phyloP scores from a whole-genome alignment of 2,888 invertebrate genomes.

The Papilio elwesi region DNA sequence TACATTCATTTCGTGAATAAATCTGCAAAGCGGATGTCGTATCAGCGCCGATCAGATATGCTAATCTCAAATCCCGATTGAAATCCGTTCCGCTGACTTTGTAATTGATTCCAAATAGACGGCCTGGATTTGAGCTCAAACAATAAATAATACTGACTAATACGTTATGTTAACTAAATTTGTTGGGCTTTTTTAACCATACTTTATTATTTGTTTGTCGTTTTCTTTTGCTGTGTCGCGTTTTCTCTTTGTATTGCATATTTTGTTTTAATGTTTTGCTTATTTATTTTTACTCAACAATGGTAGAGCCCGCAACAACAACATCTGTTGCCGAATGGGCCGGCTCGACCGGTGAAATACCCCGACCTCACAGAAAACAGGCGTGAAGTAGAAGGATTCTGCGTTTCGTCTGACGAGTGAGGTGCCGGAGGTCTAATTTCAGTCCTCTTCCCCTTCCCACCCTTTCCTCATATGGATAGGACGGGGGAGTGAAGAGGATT shows the following conservation, averaged over 20 bases:
- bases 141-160: background rate
- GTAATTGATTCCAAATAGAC: conserved; percentile 29
- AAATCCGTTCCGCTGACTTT: conserved; percentile 21
- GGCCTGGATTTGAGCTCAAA: conserved; percentile 23
- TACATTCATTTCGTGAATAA: conserved; percentile 1
- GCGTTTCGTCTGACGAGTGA: too few species aligned
- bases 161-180: conserved; percentile 1
- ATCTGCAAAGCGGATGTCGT: conserved; percentile 7
- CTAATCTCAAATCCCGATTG: conserved; percentile 12
- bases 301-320: too few species aligned
- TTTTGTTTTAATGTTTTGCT: too few species aligned
- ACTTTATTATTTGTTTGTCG: background rate
- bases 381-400: too few species aligned
- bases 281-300: too few species aligned
- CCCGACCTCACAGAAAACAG: too few species aligned
- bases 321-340: too few species aligned
- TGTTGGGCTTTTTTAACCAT: background rate
- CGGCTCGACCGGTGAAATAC: too few species aligned
- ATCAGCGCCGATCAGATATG: conserved; percentile 12
- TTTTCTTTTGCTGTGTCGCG: background rate
- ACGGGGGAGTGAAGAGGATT: too few species aligned
- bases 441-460: too few species aligned
- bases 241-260: background rate
- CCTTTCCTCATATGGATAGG: too few species aligned
- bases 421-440: too few species aligned